These are phyloP conservation scores for Micropoecilia bifurca DNA, from an alignment of 2,797 vertebrate species.

Conservation along the genomic window DNA sequence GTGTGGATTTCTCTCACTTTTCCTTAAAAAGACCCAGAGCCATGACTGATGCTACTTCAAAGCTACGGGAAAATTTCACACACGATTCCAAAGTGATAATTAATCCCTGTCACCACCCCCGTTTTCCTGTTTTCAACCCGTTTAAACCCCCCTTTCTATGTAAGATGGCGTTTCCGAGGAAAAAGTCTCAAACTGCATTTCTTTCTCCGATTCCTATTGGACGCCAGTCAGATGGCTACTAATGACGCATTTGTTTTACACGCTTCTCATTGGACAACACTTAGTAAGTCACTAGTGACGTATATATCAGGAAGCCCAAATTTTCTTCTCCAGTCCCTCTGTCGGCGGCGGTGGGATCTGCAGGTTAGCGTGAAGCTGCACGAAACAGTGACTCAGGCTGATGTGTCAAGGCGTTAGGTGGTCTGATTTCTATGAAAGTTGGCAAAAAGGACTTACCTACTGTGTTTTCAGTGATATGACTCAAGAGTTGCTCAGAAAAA, in stretches of 20 bases:
- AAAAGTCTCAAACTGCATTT: conserved; percentile 25
- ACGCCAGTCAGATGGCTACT: conserved; percentile 23
- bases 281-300: conserved; percentile 55
- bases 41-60: conserved; percentile 26
- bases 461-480: neutral
- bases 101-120: neutral
- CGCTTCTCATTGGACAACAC: conserved; percentile 52
- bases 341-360: neutral
- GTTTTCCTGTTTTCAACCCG: conserved; percentile 43
- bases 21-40: conserved; percentile 4
- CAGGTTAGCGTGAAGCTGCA: neutral
- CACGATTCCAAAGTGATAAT: neutral
- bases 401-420: neutral
- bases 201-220: conserved; percentile 57
- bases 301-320: conserved; percentile 49
- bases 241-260: conserved; percentile 50
- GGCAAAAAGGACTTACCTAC: neutral
- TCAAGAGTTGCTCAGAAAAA: neutral
- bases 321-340: conserved; percentile 25
- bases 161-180: conserved; percentile 79
- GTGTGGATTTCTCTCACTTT: conserved; percentile 36
- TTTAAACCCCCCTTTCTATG: conserved; percentile 70
- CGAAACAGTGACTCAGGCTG: neutral
- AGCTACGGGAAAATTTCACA: neutral
- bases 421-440: neutral